Conservation (phyloP, 2,888 invertebrate species). For the Invenusta paracnida region DNA sequence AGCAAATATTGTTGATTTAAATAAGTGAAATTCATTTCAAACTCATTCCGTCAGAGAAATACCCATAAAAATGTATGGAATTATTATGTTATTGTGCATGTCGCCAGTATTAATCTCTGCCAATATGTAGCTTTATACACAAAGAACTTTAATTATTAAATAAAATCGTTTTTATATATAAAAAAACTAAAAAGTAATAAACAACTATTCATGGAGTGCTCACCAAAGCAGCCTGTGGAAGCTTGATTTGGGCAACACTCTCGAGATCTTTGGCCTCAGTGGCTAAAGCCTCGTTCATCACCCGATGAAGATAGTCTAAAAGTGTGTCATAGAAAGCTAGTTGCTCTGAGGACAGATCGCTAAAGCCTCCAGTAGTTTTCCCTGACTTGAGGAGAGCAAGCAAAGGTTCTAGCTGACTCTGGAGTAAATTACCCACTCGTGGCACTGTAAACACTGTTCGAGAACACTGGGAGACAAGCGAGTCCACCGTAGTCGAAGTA, state of each 20-base stretch:
- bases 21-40: too few species aligned
- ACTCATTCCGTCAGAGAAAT: too few species aligned
- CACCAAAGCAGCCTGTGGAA: neutral
- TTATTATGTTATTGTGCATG: too few species aligned
- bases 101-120: too few species aligned
- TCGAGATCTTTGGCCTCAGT: neutral
- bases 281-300: neutral
- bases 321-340: neutral
- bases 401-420: neutral
- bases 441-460: neutral
- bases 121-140: too few species aligned
- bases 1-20: too few species aligned
- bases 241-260: neutral
- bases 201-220: too few species aligned
- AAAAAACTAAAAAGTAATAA: too few species aligned
- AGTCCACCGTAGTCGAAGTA: neutral
- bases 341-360: neutral
- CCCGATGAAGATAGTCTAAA: neutral
- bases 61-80: too few species aligned
- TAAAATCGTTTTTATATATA: too few species aligned
- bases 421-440: neutral
- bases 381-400: neutral
- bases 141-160: too few species aligned
- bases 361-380: too few species aligned
- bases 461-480: neutral